Base-by-base conservation (phyloP, 2,113 vertebrate species). In the Orycteropus afer region DNA sequence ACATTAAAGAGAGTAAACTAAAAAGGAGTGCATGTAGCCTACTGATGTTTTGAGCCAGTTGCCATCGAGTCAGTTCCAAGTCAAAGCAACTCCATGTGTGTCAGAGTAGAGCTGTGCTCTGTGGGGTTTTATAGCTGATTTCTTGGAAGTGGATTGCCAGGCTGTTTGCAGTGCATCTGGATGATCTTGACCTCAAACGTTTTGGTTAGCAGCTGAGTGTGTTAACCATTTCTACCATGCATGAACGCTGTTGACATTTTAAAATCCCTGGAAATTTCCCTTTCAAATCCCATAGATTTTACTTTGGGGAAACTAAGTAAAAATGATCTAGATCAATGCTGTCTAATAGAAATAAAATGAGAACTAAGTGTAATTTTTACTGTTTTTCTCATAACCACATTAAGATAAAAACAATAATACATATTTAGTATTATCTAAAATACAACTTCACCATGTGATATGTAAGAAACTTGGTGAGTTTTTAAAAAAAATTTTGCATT, bases 371-470 rank as follows among this genome's bases (percentile, higher is more conserved):
- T 77, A 63, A 88, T 86, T 74, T n/a, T 93, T 90, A 73, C 53
- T 40, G 14, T 17, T 78, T 77, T 83, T 29, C 61, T 91, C 55
- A 34, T 49, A 88, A 47, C 57, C 34, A 25, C 37, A 81, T 81
- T 88, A 81, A 92, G 79, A 95, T n/a, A 42, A 73, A 45, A 49
- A 94, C 59, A 69, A 34, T 42, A 83, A 79, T 80, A 45, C 23
- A 23, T 32, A 47, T 86, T 71, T n/a, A n/a, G 77, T 86, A 63
- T 82, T 51, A 73, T 47, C 47, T 49, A 92, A 86, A 78, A 55
- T 55, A 76, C 4, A 90, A 88, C 78, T 91, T 86, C 67, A 63
- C 32, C 22, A 74, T 78, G 34, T 87, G 20, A 89, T 78, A n/a
- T n/a, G n/a, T 77, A 77, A 63, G 29, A 10, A 78, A 77, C 37